Evolutionary conservation across 2,797 vertebrate genomes (phyloP).

Genomic region (Bryconaethiops microstoma): DNA sequence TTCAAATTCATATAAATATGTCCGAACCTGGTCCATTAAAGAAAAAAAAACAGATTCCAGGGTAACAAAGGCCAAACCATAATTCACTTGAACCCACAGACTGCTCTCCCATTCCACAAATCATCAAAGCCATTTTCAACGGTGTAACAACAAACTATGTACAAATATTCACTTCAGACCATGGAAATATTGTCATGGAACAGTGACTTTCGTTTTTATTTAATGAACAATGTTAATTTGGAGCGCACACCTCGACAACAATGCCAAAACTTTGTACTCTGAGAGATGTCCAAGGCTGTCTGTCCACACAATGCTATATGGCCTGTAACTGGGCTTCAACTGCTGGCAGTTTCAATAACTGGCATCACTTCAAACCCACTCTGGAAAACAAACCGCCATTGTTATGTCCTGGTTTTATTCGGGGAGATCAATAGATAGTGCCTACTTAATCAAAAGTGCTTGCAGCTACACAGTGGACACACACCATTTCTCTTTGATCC

Average conservation of each 20-base stretch:
- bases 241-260: slow-evolving; percentile 4
- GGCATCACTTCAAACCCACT: slow-evolving; percentile 45
- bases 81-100: slow-evolving; percentile 8
- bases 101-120: slow-evolving; percentile 13
- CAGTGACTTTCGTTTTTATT: slow-evolving; percentile 9
- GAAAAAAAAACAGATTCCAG: background rate
- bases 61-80: slow-evolving; percentile 16
- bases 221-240: background rate
- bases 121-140: slow-evolving; percentile 14
- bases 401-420: slow-evolving; percentile 67
- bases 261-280: slow-evolving; percentile 12
- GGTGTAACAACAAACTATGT: slow-evolving; percentile 8
- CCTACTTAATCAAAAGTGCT: slow-evolving; percentile 61
- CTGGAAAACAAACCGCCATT: slow-evolving; percentile 60
- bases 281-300: slow-evolving; percentile 3
- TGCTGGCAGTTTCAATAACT: slow-evolving; percentile 24
- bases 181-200: slow-evolving; percentile 9
- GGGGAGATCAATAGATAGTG: slow-evolving; percentile 61
- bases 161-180: background rate
- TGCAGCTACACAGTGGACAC: slow-evolving; percentile 12
- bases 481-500: slow-evolving; percentile 59
- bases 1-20: slow-evolving; percentile 1
- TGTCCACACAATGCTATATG: slow-evolving; percentile 16
- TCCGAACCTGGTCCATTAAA: background rate
- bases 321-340: slow-evolving; percentile 66